These are phyloP conservation scores for Augochlora pura DNA, from an alignment of 1,140 invertebrate genomes.

Conservation along the genomic window DNA sequence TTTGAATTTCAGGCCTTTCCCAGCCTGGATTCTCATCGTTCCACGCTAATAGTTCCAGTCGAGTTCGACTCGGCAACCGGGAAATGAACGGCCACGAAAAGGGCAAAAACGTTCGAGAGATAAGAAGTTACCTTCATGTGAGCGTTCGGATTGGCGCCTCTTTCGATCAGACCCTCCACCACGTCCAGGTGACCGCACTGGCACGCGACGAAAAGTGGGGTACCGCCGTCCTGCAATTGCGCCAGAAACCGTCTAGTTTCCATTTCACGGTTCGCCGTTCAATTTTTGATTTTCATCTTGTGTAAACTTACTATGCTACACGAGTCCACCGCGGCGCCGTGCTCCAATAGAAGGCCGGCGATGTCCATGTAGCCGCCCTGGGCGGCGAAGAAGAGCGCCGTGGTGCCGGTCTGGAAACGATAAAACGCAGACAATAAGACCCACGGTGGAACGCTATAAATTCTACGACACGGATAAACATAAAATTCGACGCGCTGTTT, in stretches of 20 bases:
- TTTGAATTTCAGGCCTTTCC: neutral
- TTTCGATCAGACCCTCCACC: conserved; percentile 88
- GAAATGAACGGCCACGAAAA: neutral
- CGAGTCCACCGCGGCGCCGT: conserved; percentile 89
- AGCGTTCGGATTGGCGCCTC: conserved; percentile 90
- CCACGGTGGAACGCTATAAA: neutral
- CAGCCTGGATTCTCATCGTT: neutral
- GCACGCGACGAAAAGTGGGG: conserved; percentile 93
- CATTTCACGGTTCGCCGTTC: conserved; percentile 1
- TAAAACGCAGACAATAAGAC: neutral
- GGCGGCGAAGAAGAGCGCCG: conserved; percentile 94
- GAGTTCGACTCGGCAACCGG: neutral
- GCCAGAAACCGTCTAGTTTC: conserved; percentile 27
- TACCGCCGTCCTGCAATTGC: conserved; percentile 90
- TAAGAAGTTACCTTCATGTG: conserved; percentile 88
- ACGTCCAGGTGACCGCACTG: conserved; percentile 95
- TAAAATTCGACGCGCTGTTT: neutral
- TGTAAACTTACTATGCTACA: conserved; percentile 86
- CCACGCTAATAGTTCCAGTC: neutral
- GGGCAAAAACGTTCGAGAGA: neutral
- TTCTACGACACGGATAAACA: neutral
- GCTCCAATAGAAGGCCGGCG: conserved; percentile 87
- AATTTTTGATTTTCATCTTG: neutral
- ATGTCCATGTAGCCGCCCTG: conserved; percentile 94
- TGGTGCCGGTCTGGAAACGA: conserved; percentile 90